Evolutionary conservation across 2,888 invertebrate genomes (phyloP).

Genomic region (Spatulosminthurus flaviceps): DNA sequence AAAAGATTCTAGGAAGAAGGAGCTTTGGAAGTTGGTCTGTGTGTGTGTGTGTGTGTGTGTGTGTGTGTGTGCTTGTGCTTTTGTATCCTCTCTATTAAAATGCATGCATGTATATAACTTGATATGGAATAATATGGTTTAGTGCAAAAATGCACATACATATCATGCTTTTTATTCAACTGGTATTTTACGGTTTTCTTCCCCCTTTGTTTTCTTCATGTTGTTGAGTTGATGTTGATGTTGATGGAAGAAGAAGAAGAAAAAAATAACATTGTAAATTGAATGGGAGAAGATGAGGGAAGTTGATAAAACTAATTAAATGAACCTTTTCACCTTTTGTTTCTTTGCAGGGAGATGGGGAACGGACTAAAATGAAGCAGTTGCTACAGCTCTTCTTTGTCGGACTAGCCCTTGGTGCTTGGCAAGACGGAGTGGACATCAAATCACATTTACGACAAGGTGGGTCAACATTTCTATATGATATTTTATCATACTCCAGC

Average conservation of each 20-base stretch:
- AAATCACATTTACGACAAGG: constrained; percentile 56
- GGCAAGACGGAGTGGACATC: constrained; percentile 59
- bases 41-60: constrained; percentile 14
- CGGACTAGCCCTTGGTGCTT: constrained; percentile 56
- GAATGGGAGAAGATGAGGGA: constrained; percentile 31
- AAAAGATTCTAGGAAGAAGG: not conserved
- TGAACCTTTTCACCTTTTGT: constrained; percentile 35
- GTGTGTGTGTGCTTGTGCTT: not conserved
- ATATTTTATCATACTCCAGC: no score
- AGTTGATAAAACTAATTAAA: constrained; percentile 42
- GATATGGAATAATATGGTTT: no score
- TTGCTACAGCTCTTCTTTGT: constrained; percentile 47
- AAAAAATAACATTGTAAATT: constrained; percentile 26
- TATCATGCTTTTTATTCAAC: not conserved
- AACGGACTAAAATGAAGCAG: constrained; percentile 44
- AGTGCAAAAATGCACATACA: not conserved
- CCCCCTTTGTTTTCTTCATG: constrained; percentile 16
- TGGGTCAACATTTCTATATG: constrained; percentile 44
- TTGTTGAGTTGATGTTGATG: no score
- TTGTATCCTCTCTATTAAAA: not conserved
- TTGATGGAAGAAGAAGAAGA: no score
- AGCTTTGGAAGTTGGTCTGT: not conserved
- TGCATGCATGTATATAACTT: not conserved
- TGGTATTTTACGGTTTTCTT: constrained; percentile 26
- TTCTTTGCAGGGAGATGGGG: constrained; percentile 20